Percentiles rank a stretch among this genome's conserved stretches.
Conservation (phyloP, 2,113 vertebrate genomes). For the Bubo blakistoni region DNA sequence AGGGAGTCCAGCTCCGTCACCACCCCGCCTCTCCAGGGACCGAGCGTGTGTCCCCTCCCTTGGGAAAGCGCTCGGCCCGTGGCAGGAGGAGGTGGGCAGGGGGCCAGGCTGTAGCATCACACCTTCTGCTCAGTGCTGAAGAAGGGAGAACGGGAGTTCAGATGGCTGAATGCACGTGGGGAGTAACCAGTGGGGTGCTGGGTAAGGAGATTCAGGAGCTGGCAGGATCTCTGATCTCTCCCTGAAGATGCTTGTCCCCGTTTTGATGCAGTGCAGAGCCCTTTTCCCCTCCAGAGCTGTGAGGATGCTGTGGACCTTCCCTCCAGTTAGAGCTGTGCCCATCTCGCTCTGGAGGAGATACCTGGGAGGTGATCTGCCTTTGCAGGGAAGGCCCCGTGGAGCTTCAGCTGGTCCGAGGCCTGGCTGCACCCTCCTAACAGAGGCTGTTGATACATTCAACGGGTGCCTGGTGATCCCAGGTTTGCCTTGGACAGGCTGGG, state of each 20-base stretch:
- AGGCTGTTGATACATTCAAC: not conserved
- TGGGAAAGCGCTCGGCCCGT: fast-evolving
- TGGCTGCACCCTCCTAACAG: not conserved
- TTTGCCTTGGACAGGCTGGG: not conserved
- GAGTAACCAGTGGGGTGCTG: not conserved
- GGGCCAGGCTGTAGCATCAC: not conserved
- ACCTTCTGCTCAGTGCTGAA: not conserved
- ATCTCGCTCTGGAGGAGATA: not conserved
- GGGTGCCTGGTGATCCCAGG: not conserved
- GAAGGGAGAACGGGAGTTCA: not conserved
- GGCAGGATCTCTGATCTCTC: not conserved
- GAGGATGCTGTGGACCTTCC: not conserved
- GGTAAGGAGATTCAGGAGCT: not conserved
- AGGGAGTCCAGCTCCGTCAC: not conserved
- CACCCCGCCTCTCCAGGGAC: not conserved
- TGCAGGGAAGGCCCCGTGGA: not conserved
- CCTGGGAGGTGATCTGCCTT: not conserved
- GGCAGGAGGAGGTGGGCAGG: not conserved
- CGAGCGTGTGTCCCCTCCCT: fast-evolving
- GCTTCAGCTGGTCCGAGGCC: not conserved
- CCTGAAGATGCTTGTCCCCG: not conserved
- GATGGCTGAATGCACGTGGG: not conserved
- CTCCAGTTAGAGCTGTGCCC: not conserved
- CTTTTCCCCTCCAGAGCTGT: not conserved
- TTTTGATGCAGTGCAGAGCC: not conserved